Conservation (phyloP, 2,113 vertebrate genomes). For the Bubo bubo region DNA sequence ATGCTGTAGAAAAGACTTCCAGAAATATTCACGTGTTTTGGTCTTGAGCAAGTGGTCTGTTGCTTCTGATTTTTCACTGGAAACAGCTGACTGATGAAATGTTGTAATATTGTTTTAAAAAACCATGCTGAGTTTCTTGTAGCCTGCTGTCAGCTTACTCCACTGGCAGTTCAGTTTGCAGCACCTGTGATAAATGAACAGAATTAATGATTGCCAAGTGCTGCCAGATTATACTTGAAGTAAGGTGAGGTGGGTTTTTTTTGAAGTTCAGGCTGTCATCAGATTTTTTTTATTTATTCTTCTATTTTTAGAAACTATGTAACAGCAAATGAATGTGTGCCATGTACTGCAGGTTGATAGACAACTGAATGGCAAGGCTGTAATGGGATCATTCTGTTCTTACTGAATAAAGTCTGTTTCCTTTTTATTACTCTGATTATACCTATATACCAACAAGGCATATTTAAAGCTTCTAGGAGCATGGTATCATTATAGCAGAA, state of each 20-base stretch:
- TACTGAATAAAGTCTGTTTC: neutral
- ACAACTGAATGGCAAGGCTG: neutral
- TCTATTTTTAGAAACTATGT: neutral
- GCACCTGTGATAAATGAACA: conserved; percentile 9
- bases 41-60: neutral
- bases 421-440: neutral
- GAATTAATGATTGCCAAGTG: neutral
- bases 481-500: neutral
- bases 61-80: conserved; percentile 23
- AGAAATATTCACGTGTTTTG: neutral
- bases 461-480: neutral
- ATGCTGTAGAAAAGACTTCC: neutral
- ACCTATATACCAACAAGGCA: neutral
- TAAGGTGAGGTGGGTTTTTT: neutral
- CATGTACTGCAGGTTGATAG: neutral
- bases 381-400: conserved; percentile 19
- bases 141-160: neutral
- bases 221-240: neutral
- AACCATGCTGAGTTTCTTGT: neutral
- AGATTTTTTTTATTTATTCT: neutral
- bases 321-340: neutral
- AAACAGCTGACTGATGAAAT: neutral
- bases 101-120: neutral
- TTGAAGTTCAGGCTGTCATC: conserved; percentile 3
- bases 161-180: neutral